Evolutionary conservation across 2,888 invertebrate species (phyloP).

Genomic region (Siphonodentalium dalli): DNA sequence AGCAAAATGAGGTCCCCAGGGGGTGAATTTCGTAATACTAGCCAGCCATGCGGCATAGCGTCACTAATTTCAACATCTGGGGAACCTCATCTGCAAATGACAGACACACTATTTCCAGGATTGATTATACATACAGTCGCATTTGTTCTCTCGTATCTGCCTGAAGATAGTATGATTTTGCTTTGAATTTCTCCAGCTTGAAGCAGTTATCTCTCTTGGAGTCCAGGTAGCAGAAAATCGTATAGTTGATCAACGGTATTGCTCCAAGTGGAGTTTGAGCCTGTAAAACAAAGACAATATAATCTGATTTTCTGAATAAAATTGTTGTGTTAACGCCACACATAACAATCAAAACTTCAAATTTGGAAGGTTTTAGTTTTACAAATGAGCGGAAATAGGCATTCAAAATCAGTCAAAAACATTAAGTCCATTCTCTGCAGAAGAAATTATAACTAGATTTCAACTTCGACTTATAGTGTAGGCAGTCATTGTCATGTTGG

Average conservation of each 20-base stretch:
- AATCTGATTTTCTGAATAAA: too few species aligned
- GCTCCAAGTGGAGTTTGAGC: conserved; percentile 80
- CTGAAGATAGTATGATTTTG: conserved; percentile 76
- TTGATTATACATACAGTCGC: conserved; percentile 45
- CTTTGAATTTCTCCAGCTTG: conserved; percentile 63
- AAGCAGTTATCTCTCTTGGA: conserved; percentile 60
- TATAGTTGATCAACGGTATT: conserved; percentile 84
- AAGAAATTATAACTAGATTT: too few species aligned
- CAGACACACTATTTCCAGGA: too few species aligned
- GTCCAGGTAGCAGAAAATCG: conserved; percentile 73
- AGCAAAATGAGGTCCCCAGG: too few species aligned
- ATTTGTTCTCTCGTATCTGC: conserved; percentile 47
- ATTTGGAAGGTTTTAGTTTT: not conserved
- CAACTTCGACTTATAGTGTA: too few species aligned
- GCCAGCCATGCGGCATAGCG: too few species aligned
- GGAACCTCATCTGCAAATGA: too few species aligned
- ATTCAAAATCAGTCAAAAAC: too few species aligned
- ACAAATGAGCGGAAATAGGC: not conserved
- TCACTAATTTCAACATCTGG: too few species aligned
- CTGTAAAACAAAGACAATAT: conserved; percentile 28
- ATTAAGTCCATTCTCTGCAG: too few species aligned
- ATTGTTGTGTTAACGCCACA: not conserved
- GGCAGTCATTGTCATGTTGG: too few species aligned
- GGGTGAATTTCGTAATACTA: too few species aligned
- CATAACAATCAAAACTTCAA: not conserved